Conservation (phyloP, 53 echinoderm and acorn worm species). For the Mesocentrotus franciscanus region DNA sequence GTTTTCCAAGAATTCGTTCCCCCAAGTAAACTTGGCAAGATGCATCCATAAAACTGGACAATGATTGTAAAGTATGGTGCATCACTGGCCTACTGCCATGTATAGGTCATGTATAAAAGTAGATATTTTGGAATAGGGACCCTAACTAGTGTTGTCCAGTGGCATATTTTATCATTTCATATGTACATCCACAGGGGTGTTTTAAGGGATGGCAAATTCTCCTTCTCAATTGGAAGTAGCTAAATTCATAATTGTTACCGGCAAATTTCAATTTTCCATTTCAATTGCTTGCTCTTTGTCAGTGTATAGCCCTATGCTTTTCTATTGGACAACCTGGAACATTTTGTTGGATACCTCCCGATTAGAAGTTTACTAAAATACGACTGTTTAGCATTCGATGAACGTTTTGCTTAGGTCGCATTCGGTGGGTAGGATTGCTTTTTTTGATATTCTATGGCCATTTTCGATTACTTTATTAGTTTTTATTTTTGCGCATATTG, state of each 20-base stretch:
- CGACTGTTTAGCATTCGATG: not conserved
- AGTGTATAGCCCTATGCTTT: no score
- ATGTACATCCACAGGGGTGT: not conserved
- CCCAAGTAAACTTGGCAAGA: not conserved
- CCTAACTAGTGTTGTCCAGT: not conserved
- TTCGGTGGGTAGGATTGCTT: no score
- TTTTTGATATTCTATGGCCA: no score
- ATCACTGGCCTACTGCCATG: not conserved
- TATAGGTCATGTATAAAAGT: not conserved
- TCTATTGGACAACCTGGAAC: not conserved
- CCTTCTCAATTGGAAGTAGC: not conserved
- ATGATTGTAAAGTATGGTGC: not conserved
- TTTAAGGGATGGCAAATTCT: not conserved
- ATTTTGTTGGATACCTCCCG: not conserved
- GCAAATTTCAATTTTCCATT: no score
- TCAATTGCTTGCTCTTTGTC: no score
- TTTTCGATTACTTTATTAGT: no score
- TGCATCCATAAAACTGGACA: constrained; percentile 14
- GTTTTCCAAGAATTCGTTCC: not conserved
- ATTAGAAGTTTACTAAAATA: not conserved
- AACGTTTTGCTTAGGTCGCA: not conserved
- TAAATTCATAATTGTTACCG: not conserved
- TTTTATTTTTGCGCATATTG: no score
- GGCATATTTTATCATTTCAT: not conserved
- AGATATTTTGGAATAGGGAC: not conserved